Percentiles rank a stretch among this genome's conserved stretches.
Conservation (phyloP, 37 sponge, comb jelly and placozoan species). For the Beroe forskalii region DNA sequence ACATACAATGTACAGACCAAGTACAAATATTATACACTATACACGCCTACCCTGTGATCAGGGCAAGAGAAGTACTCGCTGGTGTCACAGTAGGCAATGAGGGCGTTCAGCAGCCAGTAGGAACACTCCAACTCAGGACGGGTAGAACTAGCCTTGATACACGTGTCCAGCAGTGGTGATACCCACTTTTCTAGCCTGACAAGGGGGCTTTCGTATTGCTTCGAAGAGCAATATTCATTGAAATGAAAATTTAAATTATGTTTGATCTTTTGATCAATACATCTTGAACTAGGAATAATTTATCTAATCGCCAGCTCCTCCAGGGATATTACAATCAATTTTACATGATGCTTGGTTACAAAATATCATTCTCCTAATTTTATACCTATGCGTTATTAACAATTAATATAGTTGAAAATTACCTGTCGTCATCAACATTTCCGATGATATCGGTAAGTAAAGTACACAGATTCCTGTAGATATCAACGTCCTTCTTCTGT, state of each 20-base stretch:
- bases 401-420: neutral
- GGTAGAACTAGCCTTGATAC: neutral
- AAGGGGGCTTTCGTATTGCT: no score
- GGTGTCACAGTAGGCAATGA: constrained; percentile 18
- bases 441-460: neutral
- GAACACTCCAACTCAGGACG: neutral
- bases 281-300: no score
- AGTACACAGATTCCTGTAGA: neutral
- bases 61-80: constrained; percentile 23
- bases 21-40: no score
- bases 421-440: constrained; percentile 26
- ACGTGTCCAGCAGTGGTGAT: neutral
- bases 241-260: no score
- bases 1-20: no score
- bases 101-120: constrained; percentile 8
- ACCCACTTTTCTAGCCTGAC: constrained; percentile 51
- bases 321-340: no score
- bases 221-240: no score
- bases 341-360: no score
- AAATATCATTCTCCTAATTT: no score
- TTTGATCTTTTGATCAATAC: no score
- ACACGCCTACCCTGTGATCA: neutral
- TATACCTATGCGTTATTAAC: no score
- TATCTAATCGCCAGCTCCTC: no score
- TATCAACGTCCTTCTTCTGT: neutral